Conservation (phyloP, 2,888 invertebrate species). For the Heliconius aoede region DNA sequence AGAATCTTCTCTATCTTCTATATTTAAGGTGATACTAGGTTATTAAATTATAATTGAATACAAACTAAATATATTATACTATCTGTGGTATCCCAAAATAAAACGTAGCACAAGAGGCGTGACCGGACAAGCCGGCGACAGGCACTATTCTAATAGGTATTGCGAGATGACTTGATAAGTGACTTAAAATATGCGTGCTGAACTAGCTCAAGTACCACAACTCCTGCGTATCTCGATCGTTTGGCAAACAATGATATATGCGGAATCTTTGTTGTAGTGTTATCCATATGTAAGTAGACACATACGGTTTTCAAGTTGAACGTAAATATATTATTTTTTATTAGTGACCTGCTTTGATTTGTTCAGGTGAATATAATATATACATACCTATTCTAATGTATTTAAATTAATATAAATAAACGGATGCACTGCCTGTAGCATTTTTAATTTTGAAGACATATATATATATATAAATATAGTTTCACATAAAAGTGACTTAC, state of each 20-base stretch:
- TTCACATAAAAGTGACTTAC: not conserved
- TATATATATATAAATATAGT: too few species aligned
- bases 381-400: too few species aligned
- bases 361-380: too few species aligned
- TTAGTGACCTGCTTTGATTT: not conserved
- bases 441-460: too few species aligned
- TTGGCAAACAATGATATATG: slow-evolving; percentile 37
- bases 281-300: not conserved
- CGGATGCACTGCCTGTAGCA: too few species aligned
- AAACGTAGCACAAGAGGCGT: slow-evolving; percentile 1
- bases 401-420: too few species aligned
- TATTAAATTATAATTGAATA: not conserved
- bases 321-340: slow-evolving; percentile 9
- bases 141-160: slow-evolving; percentile 23
- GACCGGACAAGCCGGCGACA: slow-evolving; percentile 14
- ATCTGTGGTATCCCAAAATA: not conserved
- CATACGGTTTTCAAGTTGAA: not conserved
- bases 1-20: too few species aligned
- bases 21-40: too few species aligned
- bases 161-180: slow-evolving; percentile 34
- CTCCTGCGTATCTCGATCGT: slow-evolving; percentile 35
- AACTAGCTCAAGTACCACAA: slow-evolving; percentile 37
- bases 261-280: slow-evolving; percentile 2
- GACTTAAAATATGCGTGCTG: slow-evolving; percentile 31
- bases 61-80: not conserved